phyloP scores from a whole-genome alignment of 2,888 invertebrate genomes.

The Rhagonycha lutea region DNA sequence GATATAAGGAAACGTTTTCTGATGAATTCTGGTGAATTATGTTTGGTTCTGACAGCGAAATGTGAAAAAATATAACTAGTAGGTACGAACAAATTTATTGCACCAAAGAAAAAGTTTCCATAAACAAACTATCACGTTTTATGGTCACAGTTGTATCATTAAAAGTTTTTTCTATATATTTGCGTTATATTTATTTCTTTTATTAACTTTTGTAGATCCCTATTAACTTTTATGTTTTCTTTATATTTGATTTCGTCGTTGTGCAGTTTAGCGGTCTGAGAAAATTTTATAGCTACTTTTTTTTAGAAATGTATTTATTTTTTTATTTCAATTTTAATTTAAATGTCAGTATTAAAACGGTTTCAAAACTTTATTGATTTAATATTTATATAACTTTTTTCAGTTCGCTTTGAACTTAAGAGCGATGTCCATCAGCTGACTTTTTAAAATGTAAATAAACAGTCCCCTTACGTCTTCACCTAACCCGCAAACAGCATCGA shows the following conservation, averaged over 20 bases:
- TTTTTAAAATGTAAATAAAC: too few species aligned
- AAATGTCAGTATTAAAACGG: neutral
- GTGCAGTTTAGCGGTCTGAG: neutral
- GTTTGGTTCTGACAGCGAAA: neutral
- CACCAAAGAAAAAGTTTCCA: neutral
- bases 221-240: constrained; percentile 5
- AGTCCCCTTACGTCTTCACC: too few species aligned
- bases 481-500: too few species aligned
- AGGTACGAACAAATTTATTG: neutral
- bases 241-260: constrained; percentile 1
- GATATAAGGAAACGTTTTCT: neutral
- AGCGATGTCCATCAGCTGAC: too few species aligned
- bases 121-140: constrained; percentile 1
- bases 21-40: neutral
- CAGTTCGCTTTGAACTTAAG: too few species aligned
- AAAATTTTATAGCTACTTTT: neutral
- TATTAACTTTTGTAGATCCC: constrained; percentile 1
- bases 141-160: constrained; percentile 1
- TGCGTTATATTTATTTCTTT: constrained; percentile 4
- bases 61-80: neutral
- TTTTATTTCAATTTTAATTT: neutral
- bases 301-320: neutral
- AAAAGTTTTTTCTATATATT: constrained; percentile 2
- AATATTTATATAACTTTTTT: neutral
- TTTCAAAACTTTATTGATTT: neutral